These are phyloP conservation scores for Knipowitschia caucasica DNA, from an alignment of 2,797 vertebrate species.

Conservation along the genomic window DNA sequence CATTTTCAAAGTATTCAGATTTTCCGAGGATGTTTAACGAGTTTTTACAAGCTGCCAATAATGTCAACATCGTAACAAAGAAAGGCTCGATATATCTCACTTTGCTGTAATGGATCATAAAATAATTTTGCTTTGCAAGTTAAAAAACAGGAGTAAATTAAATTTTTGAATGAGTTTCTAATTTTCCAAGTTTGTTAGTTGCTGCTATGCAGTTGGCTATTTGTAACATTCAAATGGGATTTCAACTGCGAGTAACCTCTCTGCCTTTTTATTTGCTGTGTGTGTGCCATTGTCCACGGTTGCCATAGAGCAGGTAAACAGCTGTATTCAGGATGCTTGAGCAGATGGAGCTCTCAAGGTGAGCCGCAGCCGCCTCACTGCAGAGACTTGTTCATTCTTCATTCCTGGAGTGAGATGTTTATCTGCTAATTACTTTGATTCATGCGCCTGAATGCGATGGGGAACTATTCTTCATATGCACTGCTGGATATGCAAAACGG, in stretches of 20 bases:
- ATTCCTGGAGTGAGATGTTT: slow-evolving; percentile 2
- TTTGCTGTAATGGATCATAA: too few relatives aligned
- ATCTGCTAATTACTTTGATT: slow-evolving; percentile 6
- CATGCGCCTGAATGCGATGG: not conserved
- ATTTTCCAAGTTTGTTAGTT: too few relatives aligned
- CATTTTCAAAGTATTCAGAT: too few relatives aligned
- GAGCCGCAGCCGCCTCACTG: not conserved
- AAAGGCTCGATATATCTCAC: too few relatives aligned
- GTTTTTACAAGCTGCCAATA: too few relatives aligned
- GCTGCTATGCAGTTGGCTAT: too few relatives aligned
- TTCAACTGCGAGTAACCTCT: not conserved
- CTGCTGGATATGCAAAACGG: not conserved
- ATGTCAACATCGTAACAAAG: too few relatives aligned
- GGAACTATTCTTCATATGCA: not conserved
- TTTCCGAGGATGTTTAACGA: too few relatives aligned
- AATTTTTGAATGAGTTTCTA: too few relatives aligned
- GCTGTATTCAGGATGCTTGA: not conserved
- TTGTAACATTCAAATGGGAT: not conserved
- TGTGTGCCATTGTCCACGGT: not conserved
- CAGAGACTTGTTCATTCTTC: slow-evolving; percentile 5
- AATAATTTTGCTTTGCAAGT: too few relatives aligned
- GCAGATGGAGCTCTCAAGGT: not conserved
- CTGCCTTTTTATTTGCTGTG: not conserved
- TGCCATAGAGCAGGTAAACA: not conserved
- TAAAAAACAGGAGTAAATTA: too few relatives aligned